Conservation (phyloP, 2,888 invertebrate genomes). For the Pyrgus malvae region DNA sequence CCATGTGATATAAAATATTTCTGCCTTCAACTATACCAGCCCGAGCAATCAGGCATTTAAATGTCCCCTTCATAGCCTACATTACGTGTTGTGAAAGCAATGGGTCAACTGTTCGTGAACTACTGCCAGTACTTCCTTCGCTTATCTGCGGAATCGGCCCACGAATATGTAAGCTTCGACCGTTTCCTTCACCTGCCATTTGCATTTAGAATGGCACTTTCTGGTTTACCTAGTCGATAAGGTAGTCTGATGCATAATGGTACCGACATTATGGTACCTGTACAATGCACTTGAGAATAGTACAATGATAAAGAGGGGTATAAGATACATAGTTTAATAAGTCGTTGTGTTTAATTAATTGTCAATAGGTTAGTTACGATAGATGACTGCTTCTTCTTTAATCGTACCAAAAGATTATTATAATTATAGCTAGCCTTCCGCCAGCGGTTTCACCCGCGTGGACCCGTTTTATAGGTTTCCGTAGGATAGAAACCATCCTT, state of each 20-base stretch:
- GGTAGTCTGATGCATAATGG: background rate
- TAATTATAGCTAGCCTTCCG: no score
- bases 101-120: conserved; percentile 22
- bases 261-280: no score
- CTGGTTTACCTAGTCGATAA: background rate
- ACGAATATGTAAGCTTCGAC: conserved; percentile 17
- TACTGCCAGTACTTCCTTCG: conserved; percentile 19
- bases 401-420: no score
- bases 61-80: conserved; percentile 32
- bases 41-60: conserved; percentile 28
- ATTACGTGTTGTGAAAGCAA: conserved; percentile 31
- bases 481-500: no score
- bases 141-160: conserved; percentile 19
- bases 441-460: no score
- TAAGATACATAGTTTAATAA: no score
- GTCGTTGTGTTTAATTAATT: no score
- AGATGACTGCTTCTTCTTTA: no score
- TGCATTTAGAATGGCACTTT: conserved; percentile 13
- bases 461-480: no score
- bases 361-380: no score
- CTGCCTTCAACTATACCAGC: conserved; percentile 12
- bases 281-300: no score
- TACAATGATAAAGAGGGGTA: no score
- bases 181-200: conserved; percentile 19
- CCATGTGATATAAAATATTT: background rate